These are phyloP conservation scores for Poecilia gillii DNA, from an alignment of 2,797 vertebrate species.

Conservation along the genomic window DNA sequence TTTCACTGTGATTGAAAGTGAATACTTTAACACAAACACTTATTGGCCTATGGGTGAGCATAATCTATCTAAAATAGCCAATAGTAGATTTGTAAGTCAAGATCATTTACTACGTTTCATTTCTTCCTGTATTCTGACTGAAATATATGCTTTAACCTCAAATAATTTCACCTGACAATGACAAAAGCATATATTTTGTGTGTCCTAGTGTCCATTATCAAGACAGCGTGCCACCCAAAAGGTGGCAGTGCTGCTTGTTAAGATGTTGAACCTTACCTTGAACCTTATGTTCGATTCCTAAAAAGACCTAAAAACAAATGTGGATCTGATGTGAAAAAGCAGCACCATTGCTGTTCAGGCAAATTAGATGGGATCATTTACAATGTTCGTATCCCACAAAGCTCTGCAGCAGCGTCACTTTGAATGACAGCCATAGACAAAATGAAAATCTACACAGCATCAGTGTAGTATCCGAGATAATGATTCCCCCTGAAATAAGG, in stretches of 20 bases:
- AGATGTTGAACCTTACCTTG: background rate
- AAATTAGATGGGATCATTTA: background rate
- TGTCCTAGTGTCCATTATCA: background rate
- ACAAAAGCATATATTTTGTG: background rate
- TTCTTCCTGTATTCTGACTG: background rate
- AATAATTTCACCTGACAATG: background rate
- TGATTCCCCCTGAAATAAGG: conserved; percentile 26
- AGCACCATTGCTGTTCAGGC: background rate
- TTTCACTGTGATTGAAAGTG: background rate
- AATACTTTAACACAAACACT: background rate
- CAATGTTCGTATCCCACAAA: background rate
- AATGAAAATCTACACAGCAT: background rate
- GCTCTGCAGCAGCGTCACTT: background rate
- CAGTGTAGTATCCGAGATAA: background rate
- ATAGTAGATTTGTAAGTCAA: background rate
- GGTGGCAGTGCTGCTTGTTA: background rate
- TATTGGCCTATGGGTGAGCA: background rate
- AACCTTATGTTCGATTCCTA: background rate
- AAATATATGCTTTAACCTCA: background rate
- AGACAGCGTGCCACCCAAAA: background rate
- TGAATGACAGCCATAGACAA: conserved; percentile 3
- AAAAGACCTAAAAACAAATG: background rate
- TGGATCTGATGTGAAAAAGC: background rate
- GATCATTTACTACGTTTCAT: background rate
- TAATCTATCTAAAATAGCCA: background rate